Base-by-base conservation (phyloP, 2,113 vertebrate species). In the Syngnathus typhle region DNA sequence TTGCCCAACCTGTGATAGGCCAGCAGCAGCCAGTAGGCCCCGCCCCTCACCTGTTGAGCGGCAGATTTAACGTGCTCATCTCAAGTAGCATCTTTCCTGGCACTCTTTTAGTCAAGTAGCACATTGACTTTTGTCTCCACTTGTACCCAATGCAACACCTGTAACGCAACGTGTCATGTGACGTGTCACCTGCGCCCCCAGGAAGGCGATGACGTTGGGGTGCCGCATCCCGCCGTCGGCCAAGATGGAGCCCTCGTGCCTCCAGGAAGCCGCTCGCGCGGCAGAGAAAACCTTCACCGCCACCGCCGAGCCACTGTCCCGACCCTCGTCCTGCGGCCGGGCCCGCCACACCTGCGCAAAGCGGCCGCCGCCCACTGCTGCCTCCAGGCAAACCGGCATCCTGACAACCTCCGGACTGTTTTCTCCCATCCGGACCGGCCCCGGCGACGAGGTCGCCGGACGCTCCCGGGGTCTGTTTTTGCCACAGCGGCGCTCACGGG, bases 281-380 rank as follows among this genome's bases (percentile, higher is more conserved):
- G 88, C 88, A 0, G 92, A 92, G 68, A 96, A 96, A 71, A 96
- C 94, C 89, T 96, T 96, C 64, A 96, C 94, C 0, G 94, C 95
- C 70, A 95, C 94, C 0, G 88, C 92, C 68, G 94, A 91, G 1
- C 89, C 91, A 0, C 59, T 36, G 69, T 54, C 67, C 0, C 32
- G 70, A 8, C 75, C 80, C 0, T 86, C 90, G 0, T 81, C 87
- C 75, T 90, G 92, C 47, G 94, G 88, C 51, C 89, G 87, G 12
- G 89, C 94, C 73, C 87, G 85, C 93, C 95, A 95, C 21, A 96
- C 94, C 62, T 94, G 93, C 0, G 94, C 94, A 0, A 94, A 96
- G 59, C 93, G 91, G 5, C 95, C 95, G 44, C 94, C 95, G 39
- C 94, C 95, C 65, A 96, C 92, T 71, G 93, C 78, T 2, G 82